Percentiles rank a stretch among this genome's conserved stretches.
Conservation (phyloP, 2,113 vertebrate species). For the Formicarius rufipectus region DNA sequence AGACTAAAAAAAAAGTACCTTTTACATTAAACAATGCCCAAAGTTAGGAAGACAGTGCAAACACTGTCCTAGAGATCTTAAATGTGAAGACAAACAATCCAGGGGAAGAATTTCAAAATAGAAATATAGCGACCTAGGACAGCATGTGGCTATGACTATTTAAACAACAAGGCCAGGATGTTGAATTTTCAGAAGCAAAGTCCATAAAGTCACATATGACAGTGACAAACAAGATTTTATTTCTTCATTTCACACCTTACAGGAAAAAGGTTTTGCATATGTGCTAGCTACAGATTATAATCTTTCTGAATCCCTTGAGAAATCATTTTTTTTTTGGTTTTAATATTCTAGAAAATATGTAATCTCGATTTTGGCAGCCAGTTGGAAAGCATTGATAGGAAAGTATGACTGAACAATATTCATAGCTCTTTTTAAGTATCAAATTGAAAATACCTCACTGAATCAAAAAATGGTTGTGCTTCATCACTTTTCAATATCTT, state of each 20-base stretch:
- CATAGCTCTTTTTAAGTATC: conserved; percentile 70
- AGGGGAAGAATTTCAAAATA: background rate
- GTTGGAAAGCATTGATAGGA: conserved; percentile 65
- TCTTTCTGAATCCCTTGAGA: conserved; percentile 22
- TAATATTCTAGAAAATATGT: conserved; percentile 60
- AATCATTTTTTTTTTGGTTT: background rate
- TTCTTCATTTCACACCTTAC: conserved; percentile 48
- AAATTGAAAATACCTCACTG: conserved; percentile 75
- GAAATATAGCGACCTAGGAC: background rate
- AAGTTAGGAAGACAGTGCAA: background rate
- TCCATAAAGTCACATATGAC: background rate
- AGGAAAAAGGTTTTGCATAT: conserved; percentile 13
- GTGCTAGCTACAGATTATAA: conserved; percentile 53
- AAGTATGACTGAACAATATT: conserved; percentile 69
- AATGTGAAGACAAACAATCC: background rate
- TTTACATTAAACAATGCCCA: conserved; percentile 7
- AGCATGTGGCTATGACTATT: background rate
- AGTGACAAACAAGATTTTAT: conserved; percentile 24
- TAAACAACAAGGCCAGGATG: conserved; percentile 6
- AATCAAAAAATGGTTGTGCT: conserved; percentile 67
- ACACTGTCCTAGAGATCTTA: background rate
- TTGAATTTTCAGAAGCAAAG: background rate
- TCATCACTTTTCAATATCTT: conserved; percentile 76
- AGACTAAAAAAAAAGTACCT: background rate
- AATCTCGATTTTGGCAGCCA: conserved; percentile 34